phyloP scores from a whole-genome alignment of 2,888 invertebrate genomes.

The Chaitophorus viminalis region DNA sequence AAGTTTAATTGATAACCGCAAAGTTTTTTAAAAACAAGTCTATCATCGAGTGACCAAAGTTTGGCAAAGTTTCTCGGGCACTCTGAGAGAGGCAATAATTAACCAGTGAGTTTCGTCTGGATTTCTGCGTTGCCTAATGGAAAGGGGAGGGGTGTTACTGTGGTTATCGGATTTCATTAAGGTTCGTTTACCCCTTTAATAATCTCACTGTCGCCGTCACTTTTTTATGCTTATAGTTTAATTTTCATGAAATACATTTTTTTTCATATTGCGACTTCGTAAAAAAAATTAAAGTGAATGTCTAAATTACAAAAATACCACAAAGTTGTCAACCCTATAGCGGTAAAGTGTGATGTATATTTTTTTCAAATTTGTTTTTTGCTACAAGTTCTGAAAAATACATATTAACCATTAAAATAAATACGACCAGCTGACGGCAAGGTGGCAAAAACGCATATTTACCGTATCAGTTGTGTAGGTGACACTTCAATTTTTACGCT shows the following conservation, averaged over 20 bases:
- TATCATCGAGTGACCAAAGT: background rate
- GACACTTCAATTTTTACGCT: slow-evolving; percentile 47
- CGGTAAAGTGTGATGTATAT: background rate
- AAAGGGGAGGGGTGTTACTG: background rate
- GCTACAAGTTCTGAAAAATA: background rate
- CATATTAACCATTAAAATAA: background rate
- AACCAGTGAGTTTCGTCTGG: background rate
- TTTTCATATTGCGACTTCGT: background rate
- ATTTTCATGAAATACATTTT: background rate
- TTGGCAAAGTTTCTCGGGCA: background rate
- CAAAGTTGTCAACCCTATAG: background rate
- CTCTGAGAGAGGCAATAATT: background rate
- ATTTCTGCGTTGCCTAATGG: background rate
- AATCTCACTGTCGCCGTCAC: slow-evolving; percentile 14
- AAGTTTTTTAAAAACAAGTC: slow-evolving; percentile 3
- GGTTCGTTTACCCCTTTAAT: slow-evolving; percentile 33
- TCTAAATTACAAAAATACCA: slow-evolving; percentile 7
- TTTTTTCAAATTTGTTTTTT: background rate
- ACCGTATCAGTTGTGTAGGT: slow-evolving; percentile 15
- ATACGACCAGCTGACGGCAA: background rate
- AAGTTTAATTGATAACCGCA: slow-evolving; percentile 15
- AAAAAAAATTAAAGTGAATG: background rate
- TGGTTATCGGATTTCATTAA: slow-evolving; percentile 35
- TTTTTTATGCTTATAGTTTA: slow-evolving; percentile 11
- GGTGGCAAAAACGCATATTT: background rate